These are phyloP conservation scores for Euplexia lucipara DNA, from an alignment of 2,888 invertebrate genomes.

Conservation along the genomic window DNA sequence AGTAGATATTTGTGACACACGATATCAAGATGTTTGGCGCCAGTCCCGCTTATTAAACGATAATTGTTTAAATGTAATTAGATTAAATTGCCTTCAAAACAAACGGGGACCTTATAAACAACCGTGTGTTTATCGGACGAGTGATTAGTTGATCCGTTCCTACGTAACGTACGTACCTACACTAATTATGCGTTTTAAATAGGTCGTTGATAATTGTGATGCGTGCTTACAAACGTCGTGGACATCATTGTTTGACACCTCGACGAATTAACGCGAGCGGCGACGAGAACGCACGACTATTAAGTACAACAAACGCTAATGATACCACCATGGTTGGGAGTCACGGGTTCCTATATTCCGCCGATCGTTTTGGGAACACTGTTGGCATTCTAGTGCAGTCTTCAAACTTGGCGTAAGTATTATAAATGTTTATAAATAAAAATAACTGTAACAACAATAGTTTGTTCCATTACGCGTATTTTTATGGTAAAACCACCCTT, in stretches of 20 bases:
- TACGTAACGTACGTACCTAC: conserved; percentile 64
- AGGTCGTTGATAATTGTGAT: conserved; percentile 77
- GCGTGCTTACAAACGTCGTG: conserved; percentile 47
- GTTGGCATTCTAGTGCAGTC: too few relatives aligned
- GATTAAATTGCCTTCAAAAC: conserved; percentile 40
- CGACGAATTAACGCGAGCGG: conserved; percentile 54
- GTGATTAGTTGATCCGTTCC: conserved; percentile 66
- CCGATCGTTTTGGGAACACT: background rate
- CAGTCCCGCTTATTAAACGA: conserved; percentile 28
- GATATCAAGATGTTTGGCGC: conserved; percentile 25
- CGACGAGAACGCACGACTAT: conserved; percentile 45
- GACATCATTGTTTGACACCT: conserved; percentile 59
- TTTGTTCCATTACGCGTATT: too few relatives aligned
- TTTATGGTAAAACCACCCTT: too few relatives aligned
- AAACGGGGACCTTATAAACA: conserved; percentile 20
- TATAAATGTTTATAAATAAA: too few relatives aligned
- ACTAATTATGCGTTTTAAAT: conserved; percentile 78
- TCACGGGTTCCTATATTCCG: conserved; percentile 2
- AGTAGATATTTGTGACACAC: background rate
- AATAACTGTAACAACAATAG: too few relatives aligned
- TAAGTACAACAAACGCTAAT: conserved; percentile 17
- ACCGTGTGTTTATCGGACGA: conserved; percentile 41
- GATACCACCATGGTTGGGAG: background rate
- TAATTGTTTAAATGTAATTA: conserved; percentile 32
- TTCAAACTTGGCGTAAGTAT: too few relatives aligned